Conservation (phyloP, 2,888 invertebrate species). For the Ceriagrion tenellum region DNA sequence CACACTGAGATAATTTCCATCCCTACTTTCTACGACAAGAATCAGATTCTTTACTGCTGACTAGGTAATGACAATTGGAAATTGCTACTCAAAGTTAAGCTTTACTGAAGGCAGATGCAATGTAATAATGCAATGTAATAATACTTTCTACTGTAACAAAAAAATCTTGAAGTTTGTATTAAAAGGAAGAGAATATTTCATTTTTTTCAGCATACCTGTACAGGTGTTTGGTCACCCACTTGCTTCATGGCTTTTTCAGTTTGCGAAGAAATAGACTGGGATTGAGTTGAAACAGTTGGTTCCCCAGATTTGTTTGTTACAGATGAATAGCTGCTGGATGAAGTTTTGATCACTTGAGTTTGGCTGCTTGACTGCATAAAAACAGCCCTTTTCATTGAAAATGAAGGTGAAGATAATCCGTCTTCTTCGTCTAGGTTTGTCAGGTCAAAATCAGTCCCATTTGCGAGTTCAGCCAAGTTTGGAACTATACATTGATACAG, state of each 20-base stretch:
- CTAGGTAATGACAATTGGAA: too few relatives aligned
- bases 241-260: conserved; percentile 80
- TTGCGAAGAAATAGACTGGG: conserved; percentile 79
- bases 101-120: too few relatives aligned
- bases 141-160: too few relatives aligned
- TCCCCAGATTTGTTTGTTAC: conserved; percentile 75
- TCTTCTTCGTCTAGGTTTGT: conserved; percentile 26
- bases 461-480: not conserved
- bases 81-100: too few relatives aligned
- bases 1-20: too few relatives aligned
- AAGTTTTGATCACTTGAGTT: conserved; percentile 70
- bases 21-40: too few relatives aligned
- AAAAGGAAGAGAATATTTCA: too few relatives aligned
- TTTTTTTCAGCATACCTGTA: conserved; percentile 75
- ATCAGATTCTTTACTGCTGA: too few relatives aligned
- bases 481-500: not conserved
- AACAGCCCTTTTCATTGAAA: conserved; percentile 81
- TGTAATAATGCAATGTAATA: too few relatives aligned
- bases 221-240: conserved; percentile 79
- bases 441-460: conserved; percentile 31
- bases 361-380: conserved; percentile 78
- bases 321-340: conserved; percentile 77
- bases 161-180: too few relatives aligned
- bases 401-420: conserved; percentile 74
- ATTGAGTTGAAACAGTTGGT: conserved; percentile 78